These are phyloP conservation scores for Seriola rivoliana DNA, from an alignment of 2,113 vertebrate genomes.

Conservation along the genomic window DNA sequence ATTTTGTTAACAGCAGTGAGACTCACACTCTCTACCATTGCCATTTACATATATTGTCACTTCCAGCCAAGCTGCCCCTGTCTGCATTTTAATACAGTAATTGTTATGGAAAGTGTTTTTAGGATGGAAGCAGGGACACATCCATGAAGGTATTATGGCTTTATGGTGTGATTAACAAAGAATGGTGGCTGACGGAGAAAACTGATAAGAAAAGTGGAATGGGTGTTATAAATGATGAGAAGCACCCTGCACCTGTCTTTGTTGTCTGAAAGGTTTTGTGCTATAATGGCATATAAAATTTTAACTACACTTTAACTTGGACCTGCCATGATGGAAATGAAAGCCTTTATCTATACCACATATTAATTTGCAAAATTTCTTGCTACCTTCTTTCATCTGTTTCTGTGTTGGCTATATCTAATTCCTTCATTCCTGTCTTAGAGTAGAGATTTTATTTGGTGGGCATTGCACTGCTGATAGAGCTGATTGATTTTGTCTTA, in stretches of 20 bases:
- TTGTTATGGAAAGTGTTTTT: conserved; percentile 21
- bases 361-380: too few relatives aligned
- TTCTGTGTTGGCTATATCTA: too few relatives aligned
- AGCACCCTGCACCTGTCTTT: conserved; percentile 24
- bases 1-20: background rate
- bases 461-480: background rate
- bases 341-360: too few relatives aligned
- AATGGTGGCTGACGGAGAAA: background rate
- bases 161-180: background rate
- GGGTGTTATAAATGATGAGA: conserved; percentile 17
- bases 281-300: too few relatives aligned
- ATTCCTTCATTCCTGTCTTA: background rate
- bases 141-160: conserved; percentile 31
- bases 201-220: background rate
- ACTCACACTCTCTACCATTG: background rate
- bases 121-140: background rate
- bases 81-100: conserved; percentile 4
- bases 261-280: conserved; percentile 6
- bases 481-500: too few relatives aligned
- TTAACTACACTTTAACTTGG: too few relatives aligned
- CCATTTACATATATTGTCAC: background rate
- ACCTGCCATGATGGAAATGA: too few relatives aligned
- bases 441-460: background rate
- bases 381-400: too few relatives aligned
- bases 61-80: background rate